These are phyloP conservation scores for Toxotes chatareus DNA, from an alignment of 2,113 vertebrate genomes.

Conservation along the genomic window DNA sequence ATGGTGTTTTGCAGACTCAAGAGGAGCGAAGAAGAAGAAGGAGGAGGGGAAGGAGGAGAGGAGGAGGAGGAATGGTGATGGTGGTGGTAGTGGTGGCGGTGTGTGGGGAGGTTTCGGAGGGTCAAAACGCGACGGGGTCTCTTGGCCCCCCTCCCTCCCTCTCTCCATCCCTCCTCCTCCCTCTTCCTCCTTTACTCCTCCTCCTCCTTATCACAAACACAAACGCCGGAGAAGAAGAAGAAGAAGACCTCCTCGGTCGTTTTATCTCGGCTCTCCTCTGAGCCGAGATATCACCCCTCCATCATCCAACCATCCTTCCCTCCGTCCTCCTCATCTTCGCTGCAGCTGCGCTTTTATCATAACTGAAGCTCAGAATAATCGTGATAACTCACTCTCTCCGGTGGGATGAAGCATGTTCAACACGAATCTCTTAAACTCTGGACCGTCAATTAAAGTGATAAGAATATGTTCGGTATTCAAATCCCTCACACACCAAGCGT, in stretches of 20 bases:
- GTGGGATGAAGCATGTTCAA: not conserved
- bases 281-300: slow-evolving; percentile 38
- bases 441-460: slow-evolving; percentile 35
- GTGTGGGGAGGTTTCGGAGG: slow-evolving; percentile 82
- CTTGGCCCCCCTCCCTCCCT: slow-evolving; percentile 52
- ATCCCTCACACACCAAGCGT: not conserved
- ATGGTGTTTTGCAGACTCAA: slow-evolving; percentile 67
- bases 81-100: slow-evolving; percentile 74
- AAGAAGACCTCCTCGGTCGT: slow-evolving; percentile 65
- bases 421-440: slow-evolving; percentile 29
- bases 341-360: slow-evolving; percentile 44
- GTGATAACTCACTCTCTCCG: slow-evolving; percentile 4
- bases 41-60: slow-evolving; percentile 38
- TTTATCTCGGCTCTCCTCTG: slow-evolving; percentile 51
- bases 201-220: slow-evolving; percentile 77
- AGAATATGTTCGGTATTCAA: not conserved
- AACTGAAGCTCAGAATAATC: slow-evolving; percentile 26
- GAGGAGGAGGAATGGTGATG: slow-evolving; percentile 54
- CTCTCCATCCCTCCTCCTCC: slow-evolving; percentile 32
- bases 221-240: slow-evolving; percentile 71
- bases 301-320: slow-evolving; percentile 13
- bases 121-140: slow-evolving; percentile 87
- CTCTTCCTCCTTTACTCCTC: slow-evolving; percentile 59
- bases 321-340: slow-evolving; percentile 11
- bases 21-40: slow-evolving; percentile 49